Base-by-base conservation (phyloP, 92 coral and sea anemone species). In the Pocillopora grandis region DNA sequence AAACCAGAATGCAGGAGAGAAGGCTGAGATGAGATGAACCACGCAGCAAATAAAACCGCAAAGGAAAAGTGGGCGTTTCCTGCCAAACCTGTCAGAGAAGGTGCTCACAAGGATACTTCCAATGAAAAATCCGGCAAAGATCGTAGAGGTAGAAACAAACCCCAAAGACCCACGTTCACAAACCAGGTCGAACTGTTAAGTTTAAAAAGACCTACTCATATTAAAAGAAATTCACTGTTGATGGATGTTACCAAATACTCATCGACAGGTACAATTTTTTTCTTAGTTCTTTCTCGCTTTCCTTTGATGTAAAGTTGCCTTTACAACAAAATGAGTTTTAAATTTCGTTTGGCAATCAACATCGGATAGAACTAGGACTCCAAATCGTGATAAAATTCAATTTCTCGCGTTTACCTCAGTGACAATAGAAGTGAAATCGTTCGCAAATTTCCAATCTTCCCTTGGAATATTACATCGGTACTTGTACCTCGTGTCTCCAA, bases 31-130 rank as follows among this genome's bases (percentile, higher is more conserved):
- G 70, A 93, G 70, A 57, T 90, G 84, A 23, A 89, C 84, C 23
- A 83, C 76, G 76, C 86, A 55, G 77, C 80, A 65, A 1, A 73
- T 49, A 57, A 85, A 74, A 6, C 93, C 92, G 16, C 93, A 95
- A 72, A 93, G 66, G 74, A 81, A 92, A 11, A 88, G 37, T 10
- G 91, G 92, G 2, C 74, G 75, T n/a, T 89, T 90, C 36, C 98
- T 85, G 2, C 98, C 98, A 42, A 87, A 86, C 87, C 86, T 89
- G 86, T 95, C 98, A 0, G 95, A 90, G 5, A 95, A 68, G 80
- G 88, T 88, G 20, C 98, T 88, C 13, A 94, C 86, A 3, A 86
- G 17, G 36, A 93, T 71, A 42, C 92, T 84, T 59, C 98, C 97
- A 35, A 95, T 48, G 58, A 93, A 57, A 92, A 93, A 93, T 3